Evolutionary conservation across 1,140 invertebrate genomes (phyloP).

Genomic region (Drosophila auraria): DNA sequence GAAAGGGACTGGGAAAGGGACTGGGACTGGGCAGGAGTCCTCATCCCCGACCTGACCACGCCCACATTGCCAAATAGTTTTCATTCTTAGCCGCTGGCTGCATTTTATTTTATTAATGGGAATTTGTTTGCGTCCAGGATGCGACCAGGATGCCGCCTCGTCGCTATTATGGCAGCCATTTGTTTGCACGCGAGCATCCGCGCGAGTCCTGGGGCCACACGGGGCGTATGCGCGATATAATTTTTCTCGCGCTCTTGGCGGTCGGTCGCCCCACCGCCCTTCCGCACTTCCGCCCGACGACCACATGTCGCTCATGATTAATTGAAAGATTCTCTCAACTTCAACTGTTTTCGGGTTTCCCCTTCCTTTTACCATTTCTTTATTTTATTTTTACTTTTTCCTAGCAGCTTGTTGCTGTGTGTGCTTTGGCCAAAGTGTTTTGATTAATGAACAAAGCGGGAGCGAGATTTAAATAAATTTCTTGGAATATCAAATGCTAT

Average conservation of each 20-base stretch:
- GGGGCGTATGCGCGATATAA: slow-evolving; percentile 74
- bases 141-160: slow-evolving; percentile 51
- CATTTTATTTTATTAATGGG: slow-evolving; percentile 73
- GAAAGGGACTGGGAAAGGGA: background rate
- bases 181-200: slow-evolving; percentile 58
- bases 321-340: slow-evolving; percentile 77
- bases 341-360: slow-evolving; percentile 58
- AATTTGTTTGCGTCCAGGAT: slow-evolving; percentile 64
- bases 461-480: slow-evolving; percentile 48
- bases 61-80: slow-evolving; percentile 61
- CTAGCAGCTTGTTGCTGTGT: slow-evolving; percentile 16
- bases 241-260: slow-evolving; percentile 75
- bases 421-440: slow-evolving; percentile 35
- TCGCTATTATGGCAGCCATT: slow-evolving; percentile 73
- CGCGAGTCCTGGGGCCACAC: slow-evolving; percentile 21
- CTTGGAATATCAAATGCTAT: slow-evolving; percentile 12
- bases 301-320: slow-evolving; percentile 82
- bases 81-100: slow-evolving; percentile 36
- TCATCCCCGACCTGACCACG: slow-evolving; percentile 1
- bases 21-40: background rate
- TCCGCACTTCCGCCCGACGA: slow-evolving; percentile 35
- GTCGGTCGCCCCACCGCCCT: slow-evolving; percentile 17
- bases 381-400: background rate
- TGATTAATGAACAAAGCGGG: slow-evolving; percentile 48
- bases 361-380: slow-evolving; percentile 18